Base-by-base conservation (phyloP, 2,797 vertebrate species). In the Mormyrops boulengeri region DNA sequence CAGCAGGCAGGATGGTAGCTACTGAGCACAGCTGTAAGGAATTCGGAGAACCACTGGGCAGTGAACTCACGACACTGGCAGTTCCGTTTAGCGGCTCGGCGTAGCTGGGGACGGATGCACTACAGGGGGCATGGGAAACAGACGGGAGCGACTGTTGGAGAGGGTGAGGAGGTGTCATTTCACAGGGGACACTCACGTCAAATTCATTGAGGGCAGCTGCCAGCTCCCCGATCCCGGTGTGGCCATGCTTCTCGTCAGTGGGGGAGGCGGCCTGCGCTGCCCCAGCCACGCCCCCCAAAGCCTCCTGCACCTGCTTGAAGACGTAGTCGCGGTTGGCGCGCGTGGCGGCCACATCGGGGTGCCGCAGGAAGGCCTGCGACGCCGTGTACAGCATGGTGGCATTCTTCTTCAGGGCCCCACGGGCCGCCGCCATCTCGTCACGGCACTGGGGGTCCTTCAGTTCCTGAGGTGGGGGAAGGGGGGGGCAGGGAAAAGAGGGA, bases 251-350 rank as follows among this genome's bases (percentile, higher is more conserved):
- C 94, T 99, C 98, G 0, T 99, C 98, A 0, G 97, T 97, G 90
- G 98, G 98, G 0, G 98, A 99, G 91, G 97, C 97, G 93, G 98
- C 98, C 95, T 99, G 98, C 69, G 98, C 98, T n/a, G 98, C 97
- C 0, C 97, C 99, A 90, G 98, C 98, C 92, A 99, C 99, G 26
- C 98, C 98, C 8, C 97, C 98, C 0, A 99, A 98, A 11, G 98
- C 98, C 91, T 99, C 98, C 93, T 99, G 98, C n/a, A 99, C 98
- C 93, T 99, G 98, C 91, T 99, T 99, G 95, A 99, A 99, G 91
- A 99, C 98, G 0, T 99, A 99, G 93, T 99, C 98, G 14, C 98
- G 95, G 95, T 99, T 99, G 93, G 98, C 98, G 53, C 98, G 96
- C 0, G 98, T 99, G 66, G 98, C 98, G 0, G 98, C 98, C 1